Evolutionary conservation across 2,113 vertebrate species (phyloP), one percentile per base, ranked within the genome.

Genomic region (Ochotona curzoniae): DNA sequence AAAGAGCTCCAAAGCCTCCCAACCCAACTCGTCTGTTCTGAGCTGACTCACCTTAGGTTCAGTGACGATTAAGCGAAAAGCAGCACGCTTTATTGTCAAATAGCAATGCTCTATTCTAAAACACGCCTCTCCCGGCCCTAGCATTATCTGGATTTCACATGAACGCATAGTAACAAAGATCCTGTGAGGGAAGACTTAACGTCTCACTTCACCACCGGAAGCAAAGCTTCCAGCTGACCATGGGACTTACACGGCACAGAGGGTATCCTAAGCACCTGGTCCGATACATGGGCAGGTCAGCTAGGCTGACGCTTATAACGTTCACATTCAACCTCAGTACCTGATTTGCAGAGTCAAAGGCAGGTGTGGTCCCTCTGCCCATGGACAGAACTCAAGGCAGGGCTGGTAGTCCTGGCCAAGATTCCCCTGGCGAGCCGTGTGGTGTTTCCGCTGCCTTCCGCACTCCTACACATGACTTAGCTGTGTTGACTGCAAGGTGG

Each of bases 81-180:
- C 30, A 83, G 32, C 75, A 83, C 14, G 8, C 35, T n/a, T 78
- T 73, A 76, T 26, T 25, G 4, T 83, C 75, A 60, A 47, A 64
- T 47, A 38, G 23, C 86, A 92, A 79, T 95, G 9, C 28, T 81
- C 13, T 32, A 75, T 84, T 71, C 20, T 89, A 80, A 51, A 80
- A n/a, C 54, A 90, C 35, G 80, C 47, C 15, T 64, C 28, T 7
- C 38, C 38, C 73, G 51, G 5, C 51, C 51, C 57, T 83, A 30
- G 35, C 38, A 74, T 78, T 89, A 86, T 28, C n/a, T 74, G 28
- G 21, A 28, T 73, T 87, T 89, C 64, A 87, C 28, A 25, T 66
- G 64, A 66, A 73, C 91, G n/a, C 30, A 12, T 71, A 7, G 69
- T 26, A 17, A 44, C 61, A 87, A 54, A 83, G 67, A 26, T 69